Percentiles rank a stretch among this genome's conserved stretches.
Evolutionary conservation across 1,140 invertebrate genomes (phyloP).

Genomic region (Cephus cinctus): DNA sequence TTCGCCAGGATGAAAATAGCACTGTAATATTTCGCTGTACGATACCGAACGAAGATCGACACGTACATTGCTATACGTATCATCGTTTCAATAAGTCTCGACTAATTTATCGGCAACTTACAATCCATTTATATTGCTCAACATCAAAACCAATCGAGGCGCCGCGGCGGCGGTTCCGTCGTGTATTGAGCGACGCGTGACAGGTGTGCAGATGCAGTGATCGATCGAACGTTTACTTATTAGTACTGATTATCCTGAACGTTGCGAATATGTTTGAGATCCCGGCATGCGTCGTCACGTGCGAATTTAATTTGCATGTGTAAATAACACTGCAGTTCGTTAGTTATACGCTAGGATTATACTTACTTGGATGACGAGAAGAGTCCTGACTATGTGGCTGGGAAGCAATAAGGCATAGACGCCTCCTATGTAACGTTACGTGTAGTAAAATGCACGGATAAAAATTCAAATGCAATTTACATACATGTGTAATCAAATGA

Average conservation of each 20-base stretch:
- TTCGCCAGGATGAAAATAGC: too few relatives aligned
- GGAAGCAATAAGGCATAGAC: not conserved
- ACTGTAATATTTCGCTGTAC: too few relatives aligned
- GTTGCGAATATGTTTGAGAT: slow-evolving; percentile 1
- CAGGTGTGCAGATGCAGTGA: not conserved
- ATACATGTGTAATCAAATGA: slow-evolving; percentile 18
- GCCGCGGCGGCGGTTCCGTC: too few relatives aligned
- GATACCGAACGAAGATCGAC: too few relatives aligned
- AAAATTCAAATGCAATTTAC: slow-evolving; percentile 23
- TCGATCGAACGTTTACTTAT: slow-evolving; percentile 16
- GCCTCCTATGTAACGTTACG: slow-evolving; percentile 16
- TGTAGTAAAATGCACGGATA: slow-evolving; percentile 13
- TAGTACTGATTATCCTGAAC: slow-evolving; percentile 19
- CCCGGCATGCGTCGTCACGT: slow-evolving; percentile 12
- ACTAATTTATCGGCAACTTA: too few relatives aligned
- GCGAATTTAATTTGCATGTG: slow-evolving; percentile 19
- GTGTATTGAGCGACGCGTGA: too few relatives aligned
- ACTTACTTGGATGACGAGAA: slow-evolving; percentile 3
- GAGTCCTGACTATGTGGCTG: not conserved
- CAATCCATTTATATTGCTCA: too few relatives aligned
- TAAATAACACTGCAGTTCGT: too few relatives aligned
- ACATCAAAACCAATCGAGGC: too few relatives aligned
- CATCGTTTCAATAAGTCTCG: too few relatives aligned
- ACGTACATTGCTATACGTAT: too few relatives aligned
- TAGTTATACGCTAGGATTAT: too few relatives aligned